Conservation (phyloP, 1,140 invertebrate species). For the Atopsyche davidsoni region DNA sequence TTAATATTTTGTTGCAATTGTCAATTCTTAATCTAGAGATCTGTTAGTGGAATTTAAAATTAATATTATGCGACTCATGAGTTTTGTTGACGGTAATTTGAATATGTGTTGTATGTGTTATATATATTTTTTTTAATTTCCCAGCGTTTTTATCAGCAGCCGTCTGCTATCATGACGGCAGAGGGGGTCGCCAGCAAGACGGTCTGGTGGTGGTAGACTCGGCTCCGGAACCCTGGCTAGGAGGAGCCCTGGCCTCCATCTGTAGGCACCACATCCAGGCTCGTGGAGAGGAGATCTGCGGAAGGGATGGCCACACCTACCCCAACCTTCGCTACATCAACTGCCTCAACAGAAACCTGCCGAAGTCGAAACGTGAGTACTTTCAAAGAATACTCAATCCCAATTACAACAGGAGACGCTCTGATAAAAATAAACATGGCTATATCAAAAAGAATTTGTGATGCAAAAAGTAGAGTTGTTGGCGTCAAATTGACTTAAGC, state of each 20-base stretch:
- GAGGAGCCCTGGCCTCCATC: no score
- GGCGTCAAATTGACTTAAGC: neutral
- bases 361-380: conserved; percentile 19
- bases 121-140: no score
- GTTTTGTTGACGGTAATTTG: no score
- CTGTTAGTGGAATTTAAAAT: no score
- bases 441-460: neutral
- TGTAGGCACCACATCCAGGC: no score
- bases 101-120: no score
- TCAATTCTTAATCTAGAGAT: no score
- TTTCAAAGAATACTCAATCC: neutral
- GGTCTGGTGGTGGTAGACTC: neutral
- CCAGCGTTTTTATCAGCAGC: no score
- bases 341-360: conserved; percentile 31
- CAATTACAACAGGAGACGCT: neutral
- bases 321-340: conserved; percentile 30
- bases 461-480: no score
- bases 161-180: no score
- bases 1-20: no score
- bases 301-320: conserved; percentile 30
- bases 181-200: neutral
- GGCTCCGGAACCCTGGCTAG: neutral
- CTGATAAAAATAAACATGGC: neutral
- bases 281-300: conserved; percentile 29
- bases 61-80: no score